Conservation (phyloP, 2,888 invertebrate species). For the Mesopsocus fuscifrons region DNA sequence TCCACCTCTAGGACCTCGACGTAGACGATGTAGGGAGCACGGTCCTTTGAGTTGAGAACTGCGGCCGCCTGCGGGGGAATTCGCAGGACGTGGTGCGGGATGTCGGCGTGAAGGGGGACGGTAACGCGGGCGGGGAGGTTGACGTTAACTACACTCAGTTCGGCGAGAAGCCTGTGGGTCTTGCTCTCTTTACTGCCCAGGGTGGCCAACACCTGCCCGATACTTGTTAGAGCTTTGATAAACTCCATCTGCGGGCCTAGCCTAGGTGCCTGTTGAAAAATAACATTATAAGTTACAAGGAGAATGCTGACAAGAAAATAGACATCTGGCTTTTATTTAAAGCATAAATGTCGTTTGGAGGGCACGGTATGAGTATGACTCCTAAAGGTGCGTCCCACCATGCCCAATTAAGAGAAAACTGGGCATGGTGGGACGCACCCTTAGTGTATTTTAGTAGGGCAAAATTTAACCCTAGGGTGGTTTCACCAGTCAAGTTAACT, state of each 20-base stretch:
- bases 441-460: too few relatives aligned
- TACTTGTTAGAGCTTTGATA: conserved; percentile 67
- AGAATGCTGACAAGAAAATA: conserved; percentile 7
- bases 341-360: conserved; percentile 2
- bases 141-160: conserved; percentile 80
- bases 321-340: neutral
- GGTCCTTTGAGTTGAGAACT: conserved; percentile 93
- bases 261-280: conserved; percentile 46
- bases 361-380: too few relatives aligned
- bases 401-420: too few relatives aligned
- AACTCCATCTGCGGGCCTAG: conserved; percentile 71
- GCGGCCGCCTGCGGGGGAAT: conserved; percentile 95
- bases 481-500: too few relatives aligned
- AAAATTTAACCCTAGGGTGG: too few relatives aligned
- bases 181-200: conserved; percentile 79
- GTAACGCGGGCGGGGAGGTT: conserved; percentile 96
- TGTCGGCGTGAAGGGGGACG: conserved; percentile 68
- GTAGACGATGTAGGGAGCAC: conserved; percentile 96
- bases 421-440: too few relatives aligned
- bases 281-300: conserved; percentile 5
- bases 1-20: conserved; percentile 87
- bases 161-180: conserved; percentile 80
- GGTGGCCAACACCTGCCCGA: conserved; percentile 64
- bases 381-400: too few relatives aligned
- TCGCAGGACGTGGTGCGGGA: conserved; percentile 82